These are phyloP conservation scores for Eurytoma adleriae DNA, from an alignment of 2,888 invertebrate species.

Conservation along the genomic window DNA sequence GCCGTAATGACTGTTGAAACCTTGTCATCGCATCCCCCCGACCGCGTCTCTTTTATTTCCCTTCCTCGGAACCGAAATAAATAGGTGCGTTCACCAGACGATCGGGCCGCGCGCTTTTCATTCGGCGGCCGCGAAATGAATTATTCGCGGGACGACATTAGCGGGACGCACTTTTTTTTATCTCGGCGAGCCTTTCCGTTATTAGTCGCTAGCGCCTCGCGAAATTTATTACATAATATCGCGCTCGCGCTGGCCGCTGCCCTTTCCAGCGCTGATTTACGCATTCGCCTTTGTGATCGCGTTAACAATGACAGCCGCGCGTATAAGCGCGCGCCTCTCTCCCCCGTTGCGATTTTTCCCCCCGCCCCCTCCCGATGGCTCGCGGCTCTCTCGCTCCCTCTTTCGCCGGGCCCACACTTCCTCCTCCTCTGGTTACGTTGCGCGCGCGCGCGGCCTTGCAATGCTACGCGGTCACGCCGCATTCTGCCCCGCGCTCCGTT, in stretches of 20 bases:
- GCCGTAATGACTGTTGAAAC: no score
- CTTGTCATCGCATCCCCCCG: no score
- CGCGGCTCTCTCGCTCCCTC: slow-evolving; percentile 13
- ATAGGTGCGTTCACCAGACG: slow-evolving; percentile 23
- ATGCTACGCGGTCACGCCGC: slow-evolving; percentile 66
- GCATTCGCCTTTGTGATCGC: slow-evolving; percentile 63
- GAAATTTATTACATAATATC: slow-evolving; percentile 47
- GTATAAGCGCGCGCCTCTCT: not conserved
- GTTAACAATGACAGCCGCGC: slow-evolving; percentile 63
- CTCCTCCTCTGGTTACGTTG: slow-evolving; percentile 60
- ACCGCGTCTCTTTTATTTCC: not conserved
- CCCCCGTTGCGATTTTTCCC: not conserved
- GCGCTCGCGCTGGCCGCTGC: not conserved
- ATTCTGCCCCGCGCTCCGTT: slow-evolving; percentile 48
- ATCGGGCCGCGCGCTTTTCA: not conserved
- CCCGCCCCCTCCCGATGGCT: not conserved
- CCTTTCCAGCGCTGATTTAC: slow-evolving; percentile 63
- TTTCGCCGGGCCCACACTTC: slow-evolving; percentile 25
- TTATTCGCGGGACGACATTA: slow-evolving; percentile 23
- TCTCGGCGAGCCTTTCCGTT: slow-evolving; percentile 25
- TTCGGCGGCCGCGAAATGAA: slow-evolving; percentile 6
- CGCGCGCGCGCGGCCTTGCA: slow-evolving; percentile 69
- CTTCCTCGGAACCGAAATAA: not conserved
- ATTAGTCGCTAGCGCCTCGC: slow-evolving; percentile 24
- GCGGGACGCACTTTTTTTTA: slow-evolving; percentile 11